A percentile compares a stretch with the other conserved stretches of the same genome.
These are phyloP conservation scores for Psittacula cyanocephala DNA, from an alignment of 2,113 vertebrate genomes.

Conservation along the genomic window DNA sequence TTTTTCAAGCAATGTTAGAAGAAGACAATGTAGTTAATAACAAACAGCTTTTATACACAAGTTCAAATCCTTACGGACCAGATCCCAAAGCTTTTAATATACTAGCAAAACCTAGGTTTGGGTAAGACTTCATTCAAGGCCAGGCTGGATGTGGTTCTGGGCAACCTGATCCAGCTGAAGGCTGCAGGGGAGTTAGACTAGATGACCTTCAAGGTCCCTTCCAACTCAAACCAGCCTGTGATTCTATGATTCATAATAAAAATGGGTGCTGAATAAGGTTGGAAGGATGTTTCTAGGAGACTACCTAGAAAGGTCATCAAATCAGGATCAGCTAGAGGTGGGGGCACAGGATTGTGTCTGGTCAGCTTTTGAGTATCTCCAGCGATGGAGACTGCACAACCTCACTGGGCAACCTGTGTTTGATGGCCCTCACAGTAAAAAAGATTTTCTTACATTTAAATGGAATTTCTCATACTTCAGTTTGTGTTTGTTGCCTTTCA, in stretches of 20 bases:
- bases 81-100: not conserved
- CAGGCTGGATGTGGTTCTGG: not conserved
- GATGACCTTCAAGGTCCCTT: not conserved
- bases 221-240: not conserved
- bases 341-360: not conserved
- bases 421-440: not conserved
- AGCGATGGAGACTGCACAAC: not conserved
- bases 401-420: not conserved
- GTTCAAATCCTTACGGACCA: not conserved
- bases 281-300: not conserved
- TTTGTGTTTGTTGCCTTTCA: not conserved
- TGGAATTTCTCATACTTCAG: not conserved
- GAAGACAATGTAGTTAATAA: not conserved
- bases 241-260: not conserved
- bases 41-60: not conserved
- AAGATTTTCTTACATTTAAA: not conserved
- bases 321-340: not conserved
- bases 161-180: not conserved
- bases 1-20: not conserved
- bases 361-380: not conserved
- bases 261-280: not conserved
- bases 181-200: not conserved
- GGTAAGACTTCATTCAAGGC: not conserved
- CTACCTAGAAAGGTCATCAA: not conserved
- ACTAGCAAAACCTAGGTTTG: not conserved